Evolutionary conservation across 2,113 vertebrate species (phyloP).

Genomic region (Lanius ludovicianus): DNA sequence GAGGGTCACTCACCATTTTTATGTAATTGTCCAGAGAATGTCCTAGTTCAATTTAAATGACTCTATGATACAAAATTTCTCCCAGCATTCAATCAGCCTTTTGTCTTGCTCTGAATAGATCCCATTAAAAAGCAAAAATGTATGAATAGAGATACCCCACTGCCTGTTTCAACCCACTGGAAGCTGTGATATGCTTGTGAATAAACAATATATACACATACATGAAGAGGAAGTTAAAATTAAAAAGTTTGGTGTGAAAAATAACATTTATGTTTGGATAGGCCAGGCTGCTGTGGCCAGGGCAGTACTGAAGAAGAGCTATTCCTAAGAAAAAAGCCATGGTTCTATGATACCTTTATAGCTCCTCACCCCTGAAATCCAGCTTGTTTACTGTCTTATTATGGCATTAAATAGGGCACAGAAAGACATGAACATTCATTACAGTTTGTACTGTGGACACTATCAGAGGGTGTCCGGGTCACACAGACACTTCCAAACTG

Average conservation of each 20-base stretch:
- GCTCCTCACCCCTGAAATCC: not conserved
- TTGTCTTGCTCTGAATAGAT: constrained; percentile 55
- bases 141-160: constrained; percentile 37
- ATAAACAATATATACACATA: not conserved
- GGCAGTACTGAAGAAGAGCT: not conserved
- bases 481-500: not conserved
- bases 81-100: constrained; percentile 44
- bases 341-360: not conserved
- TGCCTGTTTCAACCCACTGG: constrained; percentile 6
- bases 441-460: not conserved
- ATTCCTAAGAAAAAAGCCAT: not conserved
- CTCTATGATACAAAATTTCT: constrained; percentile 50
- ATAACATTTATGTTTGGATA: not conserved
- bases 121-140: constrained; percentile 42
- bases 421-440: not conserved
- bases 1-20: constrained; percentile 51
- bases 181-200: not conserved
- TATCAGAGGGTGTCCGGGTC: not conserved
- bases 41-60: constrained; percentile 67
- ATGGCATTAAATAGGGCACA: not conserved
- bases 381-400: not conserved
- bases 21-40: constrained; percentile 63
- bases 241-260: not conserved
- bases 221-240: constrained; percentile 25
- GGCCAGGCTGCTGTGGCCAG: not conserved